Evolutionary conservation across 2,797 vertebrate genomes (phyloP).

Genomic region (Schizopygopsis pylzovi): DNA sequence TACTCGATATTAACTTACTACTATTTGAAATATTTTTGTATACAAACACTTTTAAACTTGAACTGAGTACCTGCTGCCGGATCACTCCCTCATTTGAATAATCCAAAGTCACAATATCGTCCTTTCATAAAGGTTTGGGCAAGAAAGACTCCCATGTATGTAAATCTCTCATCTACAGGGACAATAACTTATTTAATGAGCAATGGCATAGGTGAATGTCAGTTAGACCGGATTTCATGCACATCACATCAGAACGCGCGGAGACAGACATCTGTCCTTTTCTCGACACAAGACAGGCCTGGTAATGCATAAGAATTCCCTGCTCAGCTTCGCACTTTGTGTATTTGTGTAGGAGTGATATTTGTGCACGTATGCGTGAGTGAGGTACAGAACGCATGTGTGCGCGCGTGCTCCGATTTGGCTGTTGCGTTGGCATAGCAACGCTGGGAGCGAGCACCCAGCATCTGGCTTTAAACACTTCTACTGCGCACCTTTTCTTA

Average conservation of each 20-base stretch:
- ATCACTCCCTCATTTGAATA: neutral
- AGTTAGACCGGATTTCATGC: slow-evolving; percentile 32
- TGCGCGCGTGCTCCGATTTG: slow-evolving; percentile 62
- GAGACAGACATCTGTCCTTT: slow-evolving; percentile 17
- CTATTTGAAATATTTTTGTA: neutral
- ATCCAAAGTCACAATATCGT: neutral
- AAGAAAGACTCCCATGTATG: neutral
- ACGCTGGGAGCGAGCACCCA: slow-evolving; percentile 65
- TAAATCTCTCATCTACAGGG: neutral
- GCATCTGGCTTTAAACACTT: slow-evolving; percentile 38
- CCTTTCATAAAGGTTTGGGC: neutral
- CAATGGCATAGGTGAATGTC: slow-evolving; percentile 47
- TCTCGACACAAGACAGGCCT: slow-evolving; percentile 29
- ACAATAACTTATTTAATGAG: slow-evolving; percentile 6
- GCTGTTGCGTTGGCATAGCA: slow-evolving; percentile 77
- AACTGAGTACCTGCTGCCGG: neutral
- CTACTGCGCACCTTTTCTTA: slow-evolving; percentile 9
- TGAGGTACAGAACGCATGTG: slow-evolving; percentile 20
- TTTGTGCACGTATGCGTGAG: slow-evolving; percentile 23
- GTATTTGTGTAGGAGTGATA: slow-evolving; percentile 38
- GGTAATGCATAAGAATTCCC: neutral
- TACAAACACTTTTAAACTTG: neutral
- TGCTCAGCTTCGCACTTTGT: neutral
- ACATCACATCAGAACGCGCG: slow-evolving; percentile 38
- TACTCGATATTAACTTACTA: neutral